Conservation (phyloP, 2,113 vertebrate species). For the Nyctibius bracteatus region DNA sequence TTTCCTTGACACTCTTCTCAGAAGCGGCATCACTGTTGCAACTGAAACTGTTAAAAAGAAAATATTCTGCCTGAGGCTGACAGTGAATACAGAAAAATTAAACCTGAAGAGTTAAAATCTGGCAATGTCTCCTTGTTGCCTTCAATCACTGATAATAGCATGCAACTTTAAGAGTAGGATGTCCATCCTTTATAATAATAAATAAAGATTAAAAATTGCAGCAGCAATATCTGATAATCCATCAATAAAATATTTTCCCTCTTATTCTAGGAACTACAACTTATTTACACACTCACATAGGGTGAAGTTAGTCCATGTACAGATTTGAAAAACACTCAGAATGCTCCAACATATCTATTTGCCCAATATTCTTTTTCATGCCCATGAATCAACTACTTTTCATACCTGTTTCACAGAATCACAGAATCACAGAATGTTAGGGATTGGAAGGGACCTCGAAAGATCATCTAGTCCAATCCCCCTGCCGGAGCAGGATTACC, state of each 20-base stretch:
- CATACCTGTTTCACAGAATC: neutral
- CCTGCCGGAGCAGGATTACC: too few relatives aligned
- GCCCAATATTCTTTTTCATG: neutral
- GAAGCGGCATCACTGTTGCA: neutral
- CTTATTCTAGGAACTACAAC: neutral
- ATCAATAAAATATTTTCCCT: neutral
- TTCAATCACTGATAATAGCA: neutral
- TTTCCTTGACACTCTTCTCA: neutral
- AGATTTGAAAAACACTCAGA: neutral
- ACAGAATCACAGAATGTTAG: too few relatives aligned
- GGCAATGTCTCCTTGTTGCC: neutral
- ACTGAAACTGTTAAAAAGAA: neutral
- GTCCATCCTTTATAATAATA: neutral
- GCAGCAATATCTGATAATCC: fast-evolving
- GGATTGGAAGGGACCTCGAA: too few relatives aligned
- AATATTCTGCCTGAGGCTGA: neutral
- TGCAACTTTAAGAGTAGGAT: neutral
- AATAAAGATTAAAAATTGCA: neutral
- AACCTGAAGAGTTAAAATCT: neutral
- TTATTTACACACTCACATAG: neutral
- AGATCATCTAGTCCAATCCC: too few relatives aligned
- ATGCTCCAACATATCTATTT: neutral
- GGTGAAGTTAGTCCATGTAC: neutral
- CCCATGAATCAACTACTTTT: neutral
- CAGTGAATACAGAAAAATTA: neutral